Percentiles rank a stretch among this genome's conserved stretches.
phyloP scores from a whole-genome alignment of 2,888 invertebrate genomes.

The Caenorhabditis sp. region DNA sequence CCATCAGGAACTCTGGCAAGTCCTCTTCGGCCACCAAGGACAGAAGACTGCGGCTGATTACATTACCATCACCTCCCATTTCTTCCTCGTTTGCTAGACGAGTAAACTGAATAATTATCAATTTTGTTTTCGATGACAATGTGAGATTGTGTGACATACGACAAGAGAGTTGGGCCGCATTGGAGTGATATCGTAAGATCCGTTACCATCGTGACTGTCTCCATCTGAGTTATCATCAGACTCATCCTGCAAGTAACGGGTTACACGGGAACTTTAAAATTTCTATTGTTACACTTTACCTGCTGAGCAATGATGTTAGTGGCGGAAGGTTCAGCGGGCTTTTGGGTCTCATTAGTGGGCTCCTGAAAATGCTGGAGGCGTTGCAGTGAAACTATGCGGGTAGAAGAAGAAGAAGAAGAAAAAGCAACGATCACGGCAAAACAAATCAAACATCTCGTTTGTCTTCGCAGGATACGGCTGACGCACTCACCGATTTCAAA shows the following conservation, averaged over 20 bases:
- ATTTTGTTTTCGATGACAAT: too few relatives aligned
- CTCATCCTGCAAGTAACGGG: constrained; percentile 35
- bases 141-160: constrained; percentile 25
- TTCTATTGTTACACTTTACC: constrained; percentile 27
- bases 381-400: neutral
- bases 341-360: constrained; percentile 48
- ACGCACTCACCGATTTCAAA: constrained; percentile 58
- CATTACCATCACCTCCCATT: constrained; percentile 55
- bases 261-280: neutral
- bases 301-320: constrained; percentile 48
- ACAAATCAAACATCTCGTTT: constrained; percentile 3
- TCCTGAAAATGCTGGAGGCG: constrained; percentile 44
- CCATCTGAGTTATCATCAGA: constrained; percentile 52
- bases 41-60: constrained; percentile 48
- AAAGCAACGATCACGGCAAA: constrained; percentile 31
- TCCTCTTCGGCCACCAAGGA: constrained; percentile 56
- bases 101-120: constrained; percentile 39
- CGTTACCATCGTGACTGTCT: constrained; percentile 46
- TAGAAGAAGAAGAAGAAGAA: neutral
- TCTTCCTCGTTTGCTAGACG: constrained; percentile 53
- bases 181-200: constrained; percentile 54
- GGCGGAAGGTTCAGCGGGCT: constrained; percentile 41
- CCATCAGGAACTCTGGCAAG: constrained; percentile 54
- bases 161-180: constrained; percentile 53
- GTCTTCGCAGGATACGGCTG: neutral